Percentiles rank a stretch among this genome's conserved stretches.
Conservation (phyloP, 2,113 vertebrate species). For the Cricetomys ansorgei region DNA sequence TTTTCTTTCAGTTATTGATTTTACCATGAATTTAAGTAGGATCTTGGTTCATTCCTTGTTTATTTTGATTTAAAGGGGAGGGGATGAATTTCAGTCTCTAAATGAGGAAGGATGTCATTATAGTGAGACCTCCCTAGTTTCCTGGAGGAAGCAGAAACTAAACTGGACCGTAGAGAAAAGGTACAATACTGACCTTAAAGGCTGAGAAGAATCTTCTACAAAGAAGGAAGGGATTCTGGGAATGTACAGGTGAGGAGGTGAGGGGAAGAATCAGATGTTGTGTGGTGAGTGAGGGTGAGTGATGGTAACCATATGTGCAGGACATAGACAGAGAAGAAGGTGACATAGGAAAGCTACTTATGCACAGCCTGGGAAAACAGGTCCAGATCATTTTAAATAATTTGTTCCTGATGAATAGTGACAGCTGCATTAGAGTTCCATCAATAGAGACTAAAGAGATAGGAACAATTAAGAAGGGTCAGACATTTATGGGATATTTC, state of each 20-base stretch:
- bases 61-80: conserved; percentile 56
- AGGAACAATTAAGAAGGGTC: neutral
- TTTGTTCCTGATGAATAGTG: neutral
- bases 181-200: neutral
- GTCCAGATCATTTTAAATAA: neutral
- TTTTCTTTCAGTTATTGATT: conserved; percentile 60
- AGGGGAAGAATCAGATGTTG: neutral
- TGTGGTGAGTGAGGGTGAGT: neutral
- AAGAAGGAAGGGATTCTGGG: neutral
- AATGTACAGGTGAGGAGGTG: neutral
- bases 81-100: conserved; percentile 39
- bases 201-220: too few species aligned
- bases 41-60: conserved; percentile 20
- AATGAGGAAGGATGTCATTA: conserved; percentile 32
- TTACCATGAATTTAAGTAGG: conserved; percentile 43
- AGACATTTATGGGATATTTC: neutral
- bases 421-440: neutral
- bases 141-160: neutral
- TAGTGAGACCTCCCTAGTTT: neutral
- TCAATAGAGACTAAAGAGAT: neutral
- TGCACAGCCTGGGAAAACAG: fast-evolving
- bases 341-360: neutral
- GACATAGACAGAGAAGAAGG: neutral
- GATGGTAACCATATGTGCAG: neutral
- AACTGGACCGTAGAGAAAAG: neutral